These are phyloP conservation scores for Onychomys torridus DNA, from an alignment of 2,797 vertebrate species.

Conservation along the genomic window DNA sequence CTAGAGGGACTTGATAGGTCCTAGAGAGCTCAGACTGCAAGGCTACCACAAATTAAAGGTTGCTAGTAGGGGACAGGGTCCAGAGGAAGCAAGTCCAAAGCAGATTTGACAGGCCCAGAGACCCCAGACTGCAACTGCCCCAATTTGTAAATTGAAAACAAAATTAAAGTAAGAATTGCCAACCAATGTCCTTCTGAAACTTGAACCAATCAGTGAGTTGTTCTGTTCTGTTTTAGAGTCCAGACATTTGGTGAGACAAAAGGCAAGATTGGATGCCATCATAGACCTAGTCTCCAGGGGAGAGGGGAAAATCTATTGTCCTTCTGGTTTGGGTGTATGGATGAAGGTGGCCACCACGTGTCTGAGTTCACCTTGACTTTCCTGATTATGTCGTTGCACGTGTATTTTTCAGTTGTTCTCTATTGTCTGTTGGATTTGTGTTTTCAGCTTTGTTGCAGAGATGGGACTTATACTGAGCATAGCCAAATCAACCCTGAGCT, in stretches of 20 bases:
- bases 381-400: background rate
- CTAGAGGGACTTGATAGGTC: background rate
- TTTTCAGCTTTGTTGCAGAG: background rate
- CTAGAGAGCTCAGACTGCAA: background rate
- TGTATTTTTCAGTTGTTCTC: background rate
- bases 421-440: background rate
- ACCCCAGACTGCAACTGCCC: background rate
- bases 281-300: background rate
- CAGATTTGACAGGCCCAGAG: too few species aligned
- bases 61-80: background rate
- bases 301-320: background rate
- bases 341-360: background rate
- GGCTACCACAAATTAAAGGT: too few species aligned
- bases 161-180: background rate
- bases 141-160: background rate
- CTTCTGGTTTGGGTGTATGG: background rate
- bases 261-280: background rate
- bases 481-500: background rate
- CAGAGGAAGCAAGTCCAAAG: background rate
- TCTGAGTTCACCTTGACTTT: background rate
- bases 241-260: background rate
- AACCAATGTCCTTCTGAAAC: background rate
- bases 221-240: background rate
- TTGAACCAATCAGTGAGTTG: background rate
- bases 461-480: background rate